A percentile compares a stretch with the other conserved stretches of the same genome.
Conservation (phyloP, 2,888 invertebrate species). For the Nomada lathburiana region DNA sequence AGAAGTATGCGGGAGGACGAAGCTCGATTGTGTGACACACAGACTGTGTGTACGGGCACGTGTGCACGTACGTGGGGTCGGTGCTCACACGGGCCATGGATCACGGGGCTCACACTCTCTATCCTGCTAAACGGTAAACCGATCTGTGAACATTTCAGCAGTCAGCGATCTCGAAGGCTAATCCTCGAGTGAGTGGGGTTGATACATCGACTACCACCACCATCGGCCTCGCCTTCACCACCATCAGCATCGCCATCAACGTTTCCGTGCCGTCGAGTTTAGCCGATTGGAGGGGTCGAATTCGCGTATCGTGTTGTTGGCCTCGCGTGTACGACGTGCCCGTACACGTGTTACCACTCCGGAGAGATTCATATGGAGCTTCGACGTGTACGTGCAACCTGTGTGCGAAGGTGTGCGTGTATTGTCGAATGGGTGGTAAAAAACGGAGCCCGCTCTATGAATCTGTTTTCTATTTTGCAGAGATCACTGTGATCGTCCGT, state of each 20-base stretch:
- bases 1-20: conserved; percentile 25
- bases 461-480: conserved; percentile 53
- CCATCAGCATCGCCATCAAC: conserved; percentile 52
- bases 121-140: conserved; percentile 84
- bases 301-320: conserved; percentile 61
- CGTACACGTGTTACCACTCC: conserved; percentile 67
- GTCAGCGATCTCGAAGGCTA: conserved; percentile 84
- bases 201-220: conserved; percentile 77
- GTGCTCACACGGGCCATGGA: conserved; percentile 76
- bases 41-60: neutral
- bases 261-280: conserved; percentile 52
- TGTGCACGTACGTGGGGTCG: conserved; percentile 48
- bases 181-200: conserved; percentile 81
- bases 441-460: conserved; percentile 37
- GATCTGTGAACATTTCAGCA: conserved; percentile 84
- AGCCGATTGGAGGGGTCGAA: conserved; percentile 57
- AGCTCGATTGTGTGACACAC: conserved; percentile 19
- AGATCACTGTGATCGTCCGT: conserved; percentile 53
- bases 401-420: neutral
- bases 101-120: conserved; percentile 81
- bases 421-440: neutral
- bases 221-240: conserved; percentile 51
- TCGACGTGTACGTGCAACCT: neutral
- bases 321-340: conserved; percentile 55
- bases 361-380: conserved; percentile 55